Base-by-base conservation (phyloP, 2,888 invertebrate genomes). In the Thumatha senex region DNA sequence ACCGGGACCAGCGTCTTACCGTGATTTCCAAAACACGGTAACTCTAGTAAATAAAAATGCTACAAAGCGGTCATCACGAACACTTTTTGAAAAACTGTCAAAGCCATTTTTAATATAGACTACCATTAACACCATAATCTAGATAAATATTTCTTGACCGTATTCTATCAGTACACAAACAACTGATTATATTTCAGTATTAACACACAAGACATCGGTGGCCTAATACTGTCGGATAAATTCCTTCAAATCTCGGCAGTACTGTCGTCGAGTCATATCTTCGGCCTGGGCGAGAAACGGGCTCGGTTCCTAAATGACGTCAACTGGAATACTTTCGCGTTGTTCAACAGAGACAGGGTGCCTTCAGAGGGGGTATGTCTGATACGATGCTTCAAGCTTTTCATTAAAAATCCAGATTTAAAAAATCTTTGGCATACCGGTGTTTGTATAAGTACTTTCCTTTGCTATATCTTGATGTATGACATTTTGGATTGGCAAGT, bases 211-310 rank as follows among this genome's bases (percentile, higher is more conserved):
- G 92, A 92, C 58, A 84, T 94, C 24, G 94, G 94, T 41, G 95
- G 94, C 0, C 89, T 96, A 51, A 94, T 96, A 39, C 94, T 94
- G 54, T 93, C 96, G 0, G 94, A 96, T 77, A 96, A 96, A 73
- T 95, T 96, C 72, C 83, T 97, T 0, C 96, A 97, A 84, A 77
- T 96, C 7, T 90, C 90, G 0, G 78, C 84, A 0, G 70, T 96
- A 0, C 74, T 96, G 12, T 93, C 95, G 0, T 93, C 95, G 0
- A 80, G 89, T 18, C 89, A 92, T 49, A 84, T 97, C 56, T 97
- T 95, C 78, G 97, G 97, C 0, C 80, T 97, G 18, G 96, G 96
- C 0, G 96, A 96, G 77, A 94, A 95, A 60, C 88, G 94, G 46
- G 92, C 93, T 0, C 77, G 88, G 18, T 92, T 96, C 55, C 84